phyloP scores from a whole-genome alignment of 2,888 invertebrate species.

The Spilosoma lubricipeda region DNA sequence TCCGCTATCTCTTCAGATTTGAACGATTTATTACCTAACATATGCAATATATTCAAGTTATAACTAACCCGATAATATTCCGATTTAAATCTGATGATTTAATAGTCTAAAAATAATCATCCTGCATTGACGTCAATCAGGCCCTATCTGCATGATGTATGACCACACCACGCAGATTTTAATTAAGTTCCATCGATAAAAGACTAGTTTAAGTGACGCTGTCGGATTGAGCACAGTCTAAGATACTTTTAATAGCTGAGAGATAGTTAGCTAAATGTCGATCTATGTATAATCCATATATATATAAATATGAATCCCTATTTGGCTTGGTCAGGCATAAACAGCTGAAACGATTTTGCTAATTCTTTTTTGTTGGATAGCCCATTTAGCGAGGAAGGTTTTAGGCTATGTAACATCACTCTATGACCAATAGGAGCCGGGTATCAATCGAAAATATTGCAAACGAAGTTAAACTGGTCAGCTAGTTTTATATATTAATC shows the following conservation, averaged over 20 bases:
- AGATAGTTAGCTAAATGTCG: background rate
- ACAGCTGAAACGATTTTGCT: no score
- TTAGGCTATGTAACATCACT: no score
- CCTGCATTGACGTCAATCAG: constrained; percentile 31
- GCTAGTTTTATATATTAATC: no score
- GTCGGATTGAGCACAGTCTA: background rate
- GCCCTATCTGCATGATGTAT: constrained; percentile 47
- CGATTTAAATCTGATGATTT: background rate
- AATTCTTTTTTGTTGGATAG: no score
- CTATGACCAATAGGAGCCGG: no score
- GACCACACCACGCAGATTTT: constrained; percentile 38
- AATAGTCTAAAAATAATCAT: background rate
- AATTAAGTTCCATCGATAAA: constrained; percentile 49
- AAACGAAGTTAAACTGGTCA: no score
- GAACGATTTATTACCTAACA: background rate
- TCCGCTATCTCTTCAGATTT: background rate
- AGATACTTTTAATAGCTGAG: constrained; percentile 14
- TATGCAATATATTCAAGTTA: background rate
- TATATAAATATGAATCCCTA: no score
- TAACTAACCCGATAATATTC: background rate
- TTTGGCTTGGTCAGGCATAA: no score
- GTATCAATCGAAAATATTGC: no score
- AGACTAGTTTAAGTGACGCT: constrained; percentile 24
- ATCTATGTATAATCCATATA: background rate
- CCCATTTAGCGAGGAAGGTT: no score